Conservation (phyloP, 2,113 vertebrate species). For the Lagopus muta region DNA sequence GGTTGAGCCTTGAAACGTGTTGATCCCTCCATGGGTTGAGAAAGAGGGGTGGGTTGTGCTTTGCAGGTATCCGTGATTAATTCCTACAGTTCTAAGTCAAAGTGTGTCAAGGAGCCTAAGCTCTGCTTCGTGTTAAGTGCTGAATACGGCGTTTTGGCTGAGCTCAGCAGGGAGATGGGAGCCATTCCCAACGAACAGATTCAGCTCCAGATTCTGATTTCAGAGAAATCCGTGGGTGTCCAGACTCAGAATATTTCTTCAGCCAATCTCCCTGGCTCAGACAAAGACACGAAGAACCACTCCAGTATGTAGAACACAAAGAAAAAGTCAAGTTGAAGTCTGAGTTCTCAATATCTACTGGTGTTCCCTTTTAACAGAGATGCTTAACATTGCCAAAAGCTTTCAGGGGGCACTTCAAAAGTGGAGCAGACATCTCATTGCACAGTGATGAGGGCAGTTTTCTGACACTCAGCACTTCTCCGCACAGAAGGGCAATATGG, state of each 20-base stretch:
- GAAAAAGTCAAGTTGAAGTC: not conserved
- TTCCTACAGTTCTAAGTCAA: not conserved
- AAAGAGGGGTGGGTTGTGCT: not conserved
- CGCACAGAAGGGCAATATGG: not conserved
- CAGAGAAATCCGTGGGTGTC: conserved; percentile 5
- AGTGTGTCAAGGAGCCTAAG: not conserved
- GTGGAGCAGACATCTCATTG: not conserved
- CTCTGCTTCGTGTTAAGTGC: not conserved
- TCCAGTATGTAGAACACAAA: not conserved
- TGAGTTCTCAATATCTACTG: not conserved
- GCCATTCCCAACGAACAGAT: not conserved
- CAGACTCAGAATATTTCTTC: not conserved
- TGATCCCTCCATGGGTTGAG: not conserved
- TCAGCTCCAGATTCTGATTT: not conserved
- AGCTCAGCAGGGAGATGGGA: not conserved
- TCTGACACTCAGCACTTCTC: not conserved
- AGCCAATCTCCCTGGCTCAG: conserved; percentile 4
- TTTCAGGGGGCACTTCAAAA: not conserved
- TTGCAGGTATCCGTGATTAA: not conserved
- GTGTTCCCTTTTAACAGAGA: not conserved
- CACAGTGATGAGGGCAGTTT: not conserved
- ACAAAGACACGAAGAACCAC: not conserved
- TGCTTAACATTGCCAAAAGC: not conserved
- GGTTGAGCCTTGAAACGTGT: not conserved
- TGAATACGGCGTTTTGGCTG: not conserved